Percentiles rank a stretch among this genome's conserved stretches.
Conservation (phyloP, 2,888 invertebrate species). For the Microchrysa polita region DNA sequence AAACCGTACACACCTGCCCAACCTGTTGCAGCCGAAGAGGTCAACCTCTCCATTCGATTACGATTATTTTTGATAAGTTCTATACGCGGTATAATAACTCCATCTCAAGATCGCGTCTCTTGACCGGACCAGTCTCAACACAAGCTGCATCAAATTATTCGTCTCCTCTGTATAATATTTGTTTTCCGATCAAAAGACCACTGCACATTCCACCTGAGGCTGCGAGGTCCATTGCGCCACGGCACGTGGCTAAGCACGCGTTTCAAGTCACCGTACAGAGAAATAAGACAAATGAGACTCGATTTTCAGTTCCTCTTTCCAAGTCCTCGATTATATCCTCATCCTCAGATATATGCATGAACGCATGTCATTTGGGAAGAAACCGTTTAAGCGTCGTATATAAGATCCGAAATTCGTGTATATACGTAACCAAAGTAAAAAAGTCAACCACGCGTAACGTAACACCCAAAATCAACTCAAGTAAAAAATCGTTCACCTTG, state of each 20-base stretch:
- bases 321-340: background rate
- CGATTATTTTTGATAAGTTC: too few species aligned
- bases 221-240: conserved; percentile 34
- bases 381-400: conserved; percentile 24
- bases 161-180: too few species aligned
- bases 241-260: conserved; percentile 48
- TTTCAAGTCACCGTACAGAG: conserved; percentile 45
- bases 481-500: conserved; percentile 31
- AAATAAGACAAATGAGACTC: conserved; percentile 45
- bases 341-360: too few species aligned
- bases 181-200: too few species aligned
- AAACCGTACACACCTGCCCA: too few species aligned
- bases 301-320: conserved; percentile 10
- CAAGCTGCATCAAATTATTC: too few species aligned
- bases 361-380: conserved; percentile 21
- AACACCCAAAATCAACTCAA: conserved; percentile 28
- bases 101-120: too few species aligned
- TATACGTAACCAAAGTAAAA: too few species aligned
- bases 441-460: background rate
- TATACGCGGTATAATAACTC: too few species aligned
- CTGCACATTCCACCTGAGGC: background rate
- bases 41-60: too few species aligned
- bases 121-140: too few species aligned
- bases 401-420: background rate
- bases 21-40: too few species aligned